These are phyloP conservation scores for Zygogramma bicolorata DNA, from an alignment of 2,888 invertebrate genomes.

Conservation along the genomic window DNA sequence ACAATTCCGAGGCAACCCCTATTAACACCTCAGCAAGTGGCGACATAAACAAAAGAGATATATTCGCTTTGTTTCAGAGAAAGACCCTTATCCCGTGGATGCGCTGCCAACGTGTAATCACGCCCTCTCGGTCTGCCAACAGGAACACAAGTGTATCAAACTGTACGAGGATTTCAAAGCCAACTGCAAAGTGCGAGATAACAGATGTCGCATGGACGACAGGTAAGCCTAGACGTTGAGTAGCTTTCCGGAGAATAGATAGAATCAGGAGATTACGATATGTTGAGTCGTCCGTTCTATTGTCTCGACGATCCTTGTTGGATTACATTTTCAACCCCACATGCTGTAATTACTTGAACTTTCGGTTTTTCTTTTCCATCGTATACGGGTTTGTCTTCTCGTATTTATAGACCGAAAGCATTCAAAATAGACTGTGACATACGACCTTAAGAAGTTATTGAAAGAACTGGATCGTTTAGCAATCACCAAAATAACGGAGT, in stretches of 20 bases:
- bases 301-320: constrained; percentile 23
- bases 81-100: constrained; percentile 90
- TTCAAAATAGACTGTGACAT: no score
- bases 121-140: constrained; percentile 86
- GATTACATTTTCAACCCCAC: constrained; percentile 9
- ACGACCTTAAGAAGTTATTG: no score
- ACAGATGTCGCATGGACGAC: constrained; percentile 90
- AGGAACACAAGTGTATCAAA: constrained; percentile 83
- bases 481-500: no score
- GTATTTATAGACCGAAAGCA: no score
- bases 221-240: constrained; percentile 72
- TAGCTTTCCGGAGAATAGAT: constrained; percentile 1
- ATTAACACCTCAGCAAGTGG: background rate
- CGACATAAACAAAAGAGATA: background rate
- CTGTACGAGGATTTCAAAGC: constrained; percentile 88
- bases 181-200: constrained; percentile 88
- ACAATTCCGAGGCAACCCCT: background rate
- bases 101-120: constrained; percentile 92
- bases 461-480: no score
- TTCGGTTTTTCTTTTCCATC: no score
- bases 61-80: constrained; percentile 73
- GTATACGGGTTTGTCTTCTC: background rate
- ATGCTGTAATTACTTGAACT: no score
- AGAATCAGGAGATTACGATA: constrained; percentile 29
- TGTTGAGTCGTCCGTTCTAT: constrained; percentile 16